Percentiles rank a stretch among this genome's conserved stretches.
Evolutionary conservation across 2,113 vertebrate genomes (phyloP).

Genomic region (Hippocampus abdominalis): DNA sequence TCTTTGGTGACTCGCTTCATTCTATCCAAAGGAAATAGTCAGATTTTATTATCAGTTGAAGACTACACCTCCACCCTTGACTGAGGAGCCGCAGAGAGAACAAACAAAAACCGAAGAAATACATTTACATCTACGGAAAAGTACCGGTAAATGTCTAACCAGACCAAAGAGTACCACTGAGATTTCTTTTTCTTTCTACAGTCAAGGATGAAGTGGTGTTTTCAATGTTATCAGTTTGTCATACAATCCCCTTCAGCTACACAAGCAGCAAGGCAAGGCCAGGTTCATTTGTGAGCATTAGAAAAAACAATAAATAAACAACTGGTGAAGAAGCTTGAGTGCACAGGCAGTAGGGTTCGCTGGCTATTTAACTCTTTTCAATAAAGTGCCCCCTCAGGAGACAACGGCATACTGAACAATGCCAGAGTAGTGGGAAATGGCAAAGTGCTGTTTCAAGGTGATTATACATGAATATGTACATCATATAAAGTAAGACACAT

Average conservation of each 20-base stretch:
- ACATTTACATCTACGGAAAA: slow-evolving; percentile 1
- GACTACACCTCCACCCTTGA: slow-evolving; percentile 39
- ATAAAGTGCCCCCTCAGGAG: slow-evolving; percentile 12
- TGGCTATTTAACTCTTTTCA: slow-evolving; percentile 13
- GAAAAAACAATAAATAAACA: neutral
- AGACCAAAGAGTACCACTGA: neutral
- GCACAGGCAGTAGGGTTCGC: slow-evolving; percentile 1
- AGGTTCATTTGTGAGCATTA: neutral
- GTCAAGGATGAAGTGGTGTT: neutral
- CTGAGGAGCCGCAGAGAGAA: slow-evolving; percentile 16
- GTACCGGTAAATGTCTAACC: neutral
- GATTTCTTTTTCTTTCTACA: neutral
- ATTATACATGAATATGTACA: neutral
- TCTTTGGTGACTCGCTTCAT: slow-evolving; percentile 44
- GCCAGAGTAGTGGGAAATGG: neutral
- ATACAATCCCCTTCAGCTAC: neutral
- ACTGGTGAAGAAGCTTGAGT: slow-evolving; percentile 2
- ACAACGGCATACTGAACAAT: neutral
- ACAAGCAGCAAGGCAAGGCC: slow-evolving; percentile 9
- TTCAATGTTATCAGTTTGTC: neutral
- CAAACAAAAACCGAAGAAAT: slow-evolving; percentile 4
- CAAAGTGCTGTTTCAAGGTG: neutral
- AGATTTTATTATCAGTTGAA: slow-evolving; percentile 33
- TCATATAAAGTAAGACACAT: neutral
- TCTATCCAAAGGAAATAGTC: slow-evolving; percentile 29